Percentiles rank a stretch among this genome's conserved stretches.
phyloP scores from a whole-genome alignment of 35 echinoderm and acorn worm species.

The Acanthaster planci region DNA sequence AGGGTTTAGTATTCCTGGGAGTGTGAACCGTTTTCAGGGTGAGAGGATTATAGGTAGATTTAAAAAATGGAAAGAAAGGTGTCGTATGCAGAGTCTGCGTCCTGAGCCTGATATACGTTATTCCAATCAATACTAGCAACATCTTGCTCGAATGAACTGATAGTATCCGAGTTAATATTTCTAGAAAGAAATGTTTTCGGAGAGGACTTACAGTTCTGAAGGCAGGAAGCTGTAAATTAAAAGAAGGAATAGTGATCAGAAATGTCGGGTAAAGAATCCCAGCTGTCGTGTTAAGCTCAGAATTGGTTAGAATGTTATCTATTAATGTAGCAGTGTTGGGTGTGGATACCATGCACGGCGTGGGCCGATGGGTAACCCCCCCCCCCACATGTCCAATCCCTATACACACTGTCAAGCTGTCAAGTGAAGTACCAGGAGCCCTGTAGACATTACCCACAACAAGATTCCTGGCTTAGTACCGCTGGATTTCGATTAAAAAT shows the following conservation, averaged over 20 bases:
- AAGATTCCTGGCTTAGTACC: too few species aligned
- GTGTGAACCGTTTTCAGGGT: neutral
- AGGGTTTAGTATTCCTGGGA: neutral
- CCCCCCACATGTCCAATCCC: too few species aligned
- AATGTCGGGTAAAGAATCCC: neutral
- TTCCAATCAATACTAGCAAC: neutral
- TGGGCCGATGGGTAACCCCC: too few species aligned
- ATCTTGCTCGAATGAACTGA: neutral
- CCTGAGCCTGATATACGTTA: neutral
- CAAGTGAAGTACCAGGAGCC: too few species aligned
- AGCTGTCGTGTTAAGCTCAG: neutral
- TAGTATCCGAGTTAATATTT: too few species aligned
- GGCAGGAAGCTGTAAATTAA: neutral
- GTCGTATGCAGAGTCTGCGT: too few species aligned
- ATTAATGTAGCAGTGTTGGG: too few species aligned
- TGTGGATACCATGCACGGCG: too few species aligned
- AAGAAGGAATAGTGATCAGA: neutral
- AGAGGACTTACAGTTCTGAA: neutral
- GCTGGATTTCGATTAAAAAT: too few species aligned
- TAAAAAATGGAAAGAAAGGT: neutral
- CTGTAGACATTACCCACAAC: too few species aligned
- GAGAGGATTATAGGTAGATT: neutral
- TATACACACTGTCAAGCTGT: too few species aligned
- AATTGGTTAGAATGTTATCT: too few species aligned
- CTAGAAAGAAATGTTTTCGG: neutral